phyloP scores from a whole-genome alignment of 2,113 vertebrate genomes.

The Cyanistes caeruleus region DNA sequence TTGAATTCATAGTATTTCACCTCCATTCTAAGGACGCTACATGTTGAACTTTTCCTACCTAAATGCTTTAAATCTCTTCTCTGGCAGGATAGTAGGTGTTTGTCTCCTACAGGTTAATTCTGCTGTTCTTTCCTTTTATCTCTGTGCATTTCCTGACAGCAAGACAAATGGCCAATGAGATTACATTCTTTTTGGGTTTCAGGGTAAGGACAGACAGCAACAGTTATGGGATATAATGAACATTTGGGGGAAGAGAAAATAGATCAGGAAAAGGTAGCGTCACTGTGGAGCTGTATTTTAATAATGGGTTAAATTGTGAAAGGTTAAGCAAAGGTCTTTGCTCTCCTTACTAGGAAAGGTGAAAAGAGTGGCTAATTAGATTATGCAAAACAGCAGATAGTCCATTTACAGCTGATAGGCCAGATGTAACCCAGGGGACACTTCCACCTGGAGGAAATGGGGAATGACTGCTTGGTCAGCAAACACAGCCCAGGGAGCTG shows the following conservation, averaged over 20 bases:
- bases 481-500: neutral
- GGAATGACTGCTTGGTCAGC: neutral
- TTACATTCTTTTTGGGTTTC: neutral
- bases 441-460: neutral
- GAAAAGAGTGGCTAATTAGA: conserved; percentile 52
- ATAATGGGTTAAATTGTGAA: conserved; percentile 21
- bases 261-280: neutral
- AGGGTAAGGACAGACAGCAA: neutral
- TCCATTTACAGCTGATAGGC: conserved; percentile 1
- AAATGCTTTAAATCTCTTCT: neutral
- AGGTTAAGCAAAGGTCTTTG: conserved; percentile 47
- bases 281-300: neutral
- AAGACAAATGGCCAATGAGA: neutral
- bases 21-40: neutral
- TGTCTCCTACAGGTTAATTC: neutral
- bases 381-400: conserved; percentile 43
- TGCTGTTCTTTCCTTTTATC: neutral
- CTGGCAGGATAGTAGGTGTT: neutral
- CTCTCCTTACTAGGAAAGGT: conserved; percentile 19
- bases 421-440: conserved; percentile 4
- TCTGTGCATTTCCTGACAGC: neutral
- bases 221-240: neutral
- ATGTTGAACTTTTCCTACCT: neutral
- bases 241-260: neutral
- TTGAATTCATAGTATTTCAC: neutral